Percentiles rank a stretch among this genome's conserved stretches.
phyloP scores from a whole-genome alignment of 2,888 invertebrate species.

The Plutella xylostella region DNA sequence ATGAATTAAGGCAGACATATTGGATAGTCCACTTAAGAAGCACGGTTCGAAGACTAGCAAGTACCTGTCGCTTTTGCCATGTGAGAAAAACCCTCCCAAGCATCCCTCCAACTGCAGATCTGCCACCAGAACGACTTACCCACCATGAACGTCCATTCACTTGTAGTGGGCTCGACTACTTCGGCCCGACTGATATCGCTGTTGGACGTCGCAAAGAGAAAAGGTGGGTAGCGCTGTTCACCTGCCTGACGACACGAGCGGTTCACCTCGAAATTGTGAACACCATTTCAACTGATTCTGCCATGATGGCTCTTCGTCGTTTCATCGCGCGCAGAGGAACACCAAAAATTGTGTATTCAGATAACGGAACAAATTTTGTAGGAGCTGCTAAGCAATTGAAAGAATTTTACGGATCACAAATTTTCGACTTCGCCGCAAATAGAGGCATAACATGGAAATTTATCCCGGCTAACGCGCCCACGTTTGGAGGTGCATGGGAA shows the following conservation, averaged over 20 bases:
- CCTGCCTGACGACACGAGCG: constrained; percentile 8
- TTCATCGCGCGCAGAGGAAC: constrained; percentile 18
- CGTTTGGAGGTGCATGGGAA: constrained; percentile 16
- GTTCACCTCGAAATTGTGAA: constrained; percentile 16
- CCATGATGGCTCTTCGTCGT: constrained; percentile 14
- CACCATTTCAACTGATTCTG: constrained; percentile 11
- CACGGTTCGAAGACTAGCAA: constrained; percentile 16
- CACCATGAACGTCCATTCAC: constrained; percentile 20
- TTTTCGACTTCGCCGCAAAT: constrained; percentile 1
- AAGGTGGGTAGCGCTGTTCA: constrained; percentile 6
- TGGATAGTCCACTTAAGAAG: neutral
- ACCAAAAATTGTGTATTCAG: constrained; percentile 13
- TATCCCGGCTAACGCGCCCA: constrained; percentile 13
- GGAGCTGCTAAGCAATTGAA: constrained; percentile 15
- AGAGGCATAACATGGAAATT: constrained; percentile 11
- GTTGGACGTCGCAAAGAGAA: constrained; percentile 16
- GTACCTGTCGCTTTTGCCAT: constrained; percentile 17
- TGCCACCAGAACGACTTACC: constrained; percentile 18
- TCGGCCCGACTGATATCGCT: constrained; percentile 20
- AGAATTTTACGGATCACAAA: constrained; percentile 8
- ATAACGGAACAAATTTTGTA: constrained; percentile 19
- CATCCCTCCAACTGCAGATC: constrained; percentile 19
- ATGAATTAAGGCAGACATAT: neutral
- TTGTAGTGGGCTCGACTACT: constrained; percentile 18
- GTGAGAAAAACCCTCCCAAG: constrained; percentile 14